These are phyloP conservation scores for Cepaea hortensis DNA, from an alignment of 2,888 invertebrate species.

Conservation along the genomic window DNA sequence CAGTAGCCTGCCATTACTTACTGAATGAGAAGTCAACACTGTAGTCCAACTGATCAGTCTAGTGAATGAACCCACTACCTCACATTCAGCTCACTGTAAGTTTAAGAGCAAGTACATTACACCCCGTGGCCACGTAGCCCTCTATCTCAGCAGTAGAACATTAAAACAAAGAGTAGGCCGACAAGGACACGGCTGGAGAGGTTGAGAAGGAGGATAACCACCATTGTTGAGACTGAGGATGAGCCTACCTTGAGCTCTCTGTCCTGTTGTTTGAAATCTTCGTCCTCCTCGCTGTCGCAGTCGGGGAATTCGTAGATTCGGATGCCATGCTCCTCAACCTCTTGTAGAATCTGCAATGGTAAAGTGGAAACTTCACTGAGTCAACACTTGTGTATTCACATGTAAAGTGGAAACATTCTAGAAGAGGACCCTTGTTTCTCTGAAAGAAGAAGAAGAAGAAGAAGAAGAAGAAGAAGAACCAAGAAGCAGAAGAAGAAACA, in stretches of 20 bases:
- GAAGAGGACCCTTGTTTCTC: background rate
- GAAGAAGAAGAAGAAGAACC: background rate
- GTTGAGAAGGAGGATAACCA: background rate
- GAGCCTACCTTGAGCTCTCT: slow-evolving; percentile 87
- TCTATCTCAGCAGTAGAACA: no score
- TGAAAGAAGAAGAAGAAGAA: background rate
- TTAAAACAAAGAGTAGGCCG: background rate
- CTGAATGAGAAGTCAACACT: no score
- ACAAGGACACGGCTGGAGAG: background rate
- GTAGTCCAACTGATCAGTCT: no score
- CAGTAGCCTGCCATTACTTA: no score
- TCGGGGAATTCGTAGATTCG: slow-evolving; percentile 97
- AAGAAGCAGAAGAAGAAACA: background rate
- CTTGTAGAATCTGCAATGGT: slow-evolving; percentile 63
- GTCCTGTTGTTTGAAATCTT: slow-evolving; percentile 94
- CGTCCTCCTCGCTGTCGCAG: slow-evolving; percentile 89
- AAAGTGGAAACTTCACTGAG: background rate
- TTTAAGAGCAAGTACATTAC: no score
- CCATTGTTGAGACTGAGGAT: background rate
- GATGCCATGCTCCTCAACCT: slow-evolving; percentile 71
- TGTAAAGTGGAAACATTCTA: background rate
- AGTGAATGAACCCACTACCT: no score
- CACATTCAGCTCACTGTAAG: no score
- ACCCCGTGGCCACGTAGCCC: no score
- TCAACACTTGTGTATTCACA: no score